A percentile compares a stretch with the other conserved stretches of the same genome.
Conservation (phyloP, 2,888 invertebrate species). For the Eupithecia vulgata region DNA sequence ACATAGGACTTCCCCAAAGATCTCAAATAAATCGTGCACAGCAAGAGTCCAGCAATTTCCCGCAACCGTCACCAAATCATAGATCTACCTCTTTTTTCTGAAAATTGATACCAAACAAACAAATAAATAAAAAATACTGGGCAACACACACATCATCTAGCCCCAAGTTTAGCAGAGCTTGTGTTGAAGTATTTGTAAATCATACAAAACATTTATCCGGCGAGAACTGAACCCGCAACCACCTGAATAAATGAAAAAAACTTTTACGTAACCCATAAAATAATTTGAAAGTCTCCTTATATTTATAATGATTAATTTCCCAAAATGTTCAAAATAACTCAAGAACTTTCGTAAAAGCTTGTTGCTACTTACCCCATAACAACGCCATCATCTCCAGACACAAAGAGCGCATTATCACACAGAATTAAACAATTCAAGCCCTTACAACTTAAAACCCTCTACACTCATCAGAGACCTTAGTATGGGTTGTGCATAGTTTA, state of each 20-base stretch:
- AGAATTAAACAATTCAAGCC: slow-evolving; percentile 37
- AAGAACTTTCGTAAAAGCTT: slow-evolving; percentile 14
- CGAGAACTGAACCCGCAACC: background rate
- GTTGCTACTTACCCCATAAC: slow-evolving; percentile 21
- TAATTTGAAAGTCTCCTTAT: background rate
- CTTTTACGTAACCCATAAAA: background rate
- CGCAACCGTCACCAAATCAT: too few relatives aligned
- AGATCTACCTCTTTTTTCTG: too few relatives aligned
- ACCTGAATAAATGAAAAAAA: background rate
- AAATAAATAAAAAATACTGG: too few relatives aligned
- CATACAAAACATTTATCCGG: background rate
- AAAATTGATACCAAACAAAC: too few relatives aligned
- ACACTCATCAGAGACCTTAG: slow-evolving; percentile 21
- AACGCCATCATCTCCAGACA: slow-evolving; percentile 16
- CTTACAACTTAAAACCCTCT: slow-evolving; percentile 30
- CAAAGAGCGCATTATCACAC: slow-evolving; percentile 33
- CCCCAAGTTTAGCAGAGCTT: too few relatives aligned
- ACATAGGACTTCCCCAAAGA: background rate
- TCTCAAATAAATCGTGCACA: background rate
- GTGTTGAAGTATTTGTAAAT: too few relatives aligned
- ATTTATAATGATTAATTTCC: background rate
- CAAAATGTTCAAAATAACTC: background rate
- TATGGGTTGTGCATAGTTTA: background rate
- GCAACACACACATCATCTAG: too few relatives aligned
- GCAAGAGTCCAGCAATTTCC: too few relatives aligned